phyloP scores from a whole-genome alignment of 2,888 invertebrate species.

The Sthenelais limicola region DNA sequence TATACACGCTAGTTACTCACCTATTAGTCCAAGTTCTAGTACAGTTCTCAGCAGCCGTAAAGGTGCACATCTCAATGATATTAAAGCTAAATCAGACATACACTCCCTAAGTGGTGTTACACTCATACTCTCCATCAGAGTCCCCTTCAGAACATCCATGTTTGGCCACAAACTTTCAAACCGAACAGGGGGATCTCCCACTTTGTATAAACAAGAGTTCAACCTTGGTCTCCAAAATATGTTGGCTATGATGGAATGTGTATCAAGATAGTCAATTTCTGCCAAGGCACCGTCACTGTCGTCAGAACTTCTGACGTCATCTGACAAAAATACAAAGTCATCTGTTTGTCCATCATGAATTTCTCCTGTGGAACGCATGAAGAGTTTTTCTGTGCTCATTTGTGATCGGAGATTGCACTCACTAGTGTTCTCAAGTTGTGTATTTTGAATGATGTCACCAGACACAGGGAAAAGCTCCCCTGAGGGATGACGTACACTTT shows the following conservation, averaged over 20 bases:
- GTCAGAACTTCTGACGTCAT: not conserved
- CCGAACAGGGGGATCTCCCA: slow-evolving; percentile 1
- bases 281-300: too few relatives aligned
- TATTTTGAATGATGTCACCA: not conserved
- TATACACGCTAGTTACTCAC: not conserved
- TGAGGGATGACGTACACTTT: not conserved
- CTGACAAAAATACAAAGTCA: slow-evolving; percentile 9
- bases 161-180: not conserved
- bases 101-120: not conserved
- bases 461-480: not conserved
- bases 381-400: not conserved
- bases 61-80: not conserved
- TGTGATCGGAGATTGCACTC: not conserved
- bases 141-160: not conserved
- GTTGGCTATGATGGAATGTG: slow-evolving; percentile 44
- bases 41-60: not conserved
- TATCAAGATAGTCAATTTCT: not conserved
- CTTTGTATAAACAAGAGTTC: slow-evolving; percentile 56
- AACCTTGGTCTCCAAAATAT: slow-evolving; percentile 62
- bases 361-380: slow-evolving; percentile 8
- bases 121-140: not conserved
- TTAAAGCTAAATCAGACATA: not conserved
- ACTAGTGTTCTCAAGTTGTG: not conserved
- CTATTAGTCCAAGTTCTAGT: slow-evolving; percentile 10
- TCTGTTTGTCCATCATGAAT: slow-evolving; percentile 5